These are phyloP conservation scores for Melanerpes aurifrons DNA, from an alignment of 2,113 vertebrate genomes.

Conservation along the genomic window DNA sequence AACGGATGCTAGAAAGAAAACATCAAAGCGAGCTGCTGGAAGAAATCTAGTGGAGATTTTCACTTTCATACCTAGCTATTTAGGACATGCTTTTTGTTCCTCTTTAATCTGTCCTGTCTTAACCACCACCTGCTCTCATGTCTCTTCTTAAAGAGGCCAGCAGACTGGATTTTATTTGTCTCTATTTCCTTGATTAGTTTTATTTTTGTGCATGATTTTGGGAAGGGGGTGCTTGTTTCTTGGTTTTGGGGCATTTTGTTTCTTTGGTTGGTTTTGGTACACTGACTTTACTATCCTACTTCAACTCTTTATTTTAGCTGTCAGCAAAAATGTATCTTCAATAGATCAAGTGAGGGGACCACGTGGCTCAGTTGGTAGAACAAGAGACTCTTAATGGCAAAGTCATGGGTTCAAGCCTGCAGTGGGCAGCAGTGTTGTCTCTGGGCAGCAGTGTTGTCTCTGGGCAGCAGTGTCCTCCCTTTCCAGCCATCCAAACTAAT, in stretches of 20 bases:
- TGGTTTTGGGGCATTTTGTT: no score
- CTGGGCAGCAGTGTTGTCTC: no score
- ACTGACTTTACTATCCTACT: neutral
- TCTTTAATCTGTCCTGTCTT: neutral
- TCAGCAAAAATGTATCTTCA: neutral
- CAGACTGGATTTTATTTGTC: neutral
- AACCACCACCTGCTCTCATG: neutral
- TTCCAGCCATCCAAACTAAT: no score
- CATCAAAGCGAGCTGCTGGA: conserved; percentile 6
- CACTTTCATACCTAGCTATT: conserved; percentile 7
- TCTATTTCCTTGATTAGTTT: neutral
- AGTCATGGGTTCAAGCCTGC: no score
- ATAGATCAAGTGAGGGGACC: neutral
- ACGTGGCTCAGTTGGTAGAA: no score
- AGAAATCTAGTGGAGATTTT: neutral
- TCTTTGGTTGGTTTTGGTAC: neutral
- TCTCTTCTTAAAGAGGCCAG: neutral
- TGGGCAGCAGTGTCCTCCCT: no score
- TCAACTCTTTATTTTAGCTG: neutral
- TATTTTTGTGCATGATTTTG: neutral
- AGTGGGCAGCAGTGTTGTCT: no score
- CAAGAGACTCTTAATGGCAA: no score
- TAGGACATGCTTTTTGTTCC: neutral
- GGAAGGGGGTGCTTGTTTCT: no score
- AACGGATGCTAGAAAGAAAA: neutral